Conservation (phyloP, 2,888 invertebrate species). For the Prosapia bicincta region DNA sequence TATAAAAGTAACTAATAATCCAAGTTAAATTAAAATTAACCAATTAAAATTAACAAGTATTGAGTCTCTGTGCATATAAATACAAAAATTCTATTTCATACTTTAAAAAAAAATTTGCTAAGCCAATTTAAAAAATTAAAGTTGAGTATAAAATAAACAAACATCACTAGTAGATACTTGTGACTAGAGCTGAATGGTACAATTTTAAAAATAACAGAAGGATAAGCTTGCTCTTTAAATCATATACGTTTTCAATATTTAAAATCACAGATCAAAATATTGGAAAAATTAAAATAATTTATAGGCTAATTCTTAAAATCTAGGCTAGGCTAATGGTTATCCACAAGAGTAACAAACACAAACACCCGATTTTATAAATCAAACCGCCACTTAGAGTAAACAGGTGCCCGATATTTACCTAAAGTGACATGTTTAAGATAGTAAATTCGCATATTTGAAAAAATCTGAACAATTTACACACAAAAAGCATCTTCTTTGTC, state of each 20-base stretch:
- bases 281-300: not conserved
- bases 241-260: not conserved
- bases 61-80: no score
- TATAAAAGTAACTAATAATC: no score
- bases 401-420: constrained; percentile 15
- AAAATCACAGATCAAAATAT: not conserved
- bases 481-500: constrained; percentile 36
- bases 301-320: not conserved
- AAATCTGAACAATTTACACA: constrained; percentile 16
- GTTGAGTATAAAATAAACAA: constrained; percentile 2
- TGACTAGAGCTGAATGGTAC: no score
- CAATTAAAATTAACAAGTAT: no score
- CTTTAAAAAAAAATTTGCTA: no score
- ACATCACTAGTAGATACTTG: not conserved
- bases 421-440: constrained; percentile 4
- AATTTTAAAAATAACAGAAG: no score
- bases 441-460: not conserved
- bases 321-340: constrained; percentile 2
- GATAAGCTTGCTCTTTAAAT: no score
- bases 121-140: no score
- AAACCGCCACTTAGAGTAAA: not conserved
- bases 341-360: not conserved
- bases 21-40: no score
- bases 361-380: not conserved
- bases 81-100: no score